Base-by-base conservation (phyloP, 2,888 invertebrate species). In the Prosopocoilus inquinatus region DNA sequence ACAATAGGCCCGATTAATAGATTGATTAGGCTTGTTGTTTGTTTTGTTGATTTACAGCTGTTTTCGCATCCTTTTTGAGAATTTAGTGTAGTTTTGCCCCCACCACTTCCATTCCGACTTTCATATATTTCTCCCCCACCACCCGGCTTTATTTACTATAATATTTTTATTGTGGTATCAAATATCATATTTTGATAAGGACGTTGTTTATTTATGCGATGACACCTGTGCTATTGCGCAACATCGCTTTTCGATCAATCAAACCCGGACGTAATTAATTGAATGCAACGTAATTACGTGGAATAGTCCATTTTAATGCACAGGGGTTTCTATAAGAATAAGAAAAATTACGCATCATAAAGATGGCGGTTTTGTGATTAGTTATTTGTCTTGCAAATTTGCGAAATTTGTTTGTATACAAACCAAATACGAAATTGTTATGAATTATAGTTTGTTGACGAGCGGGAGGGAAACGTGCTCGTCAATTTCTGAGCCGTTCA, bases 301-400 rank as follows among this genome's bases (percentile, higher is more conserved):
- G 73, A 71, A 69, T 62, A 67, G 69, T 72, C 73, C 71, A 73
- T 72, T 73, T 69, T 65, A 63, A 60, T 56, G 55, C 61, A 56
- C 60, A 58, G 65, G 65, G 65, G 67, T 60, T 59, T 64, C 58
- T 57, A 65, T 59, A 67, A 64, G 57, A 67, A 52, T 58, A 48
- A 61, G 58, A 60, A 63, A 62, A 63, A 20, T 50, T 50, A 46
- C 38, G 44, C 70, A 69, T 73, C 63, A 59, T 63, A 64, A 67
- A 77, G 75, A 77, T 77, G 77, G 77, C 76, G 72, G 75, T 70
- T 66, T 63, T 66, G 68, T 73, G 73, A 75, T 74, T 71, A 69
- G 67, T 70, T 69, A 67, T 68, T 70, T 64, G 56, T 69, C 69
- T 73, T 72, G 75, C 75, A 68, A 75, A 73, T 74, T 75, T 72